These are phyloP conservation scores for Rotaria sp. DNA, from an alignment of 2,888 invertebrate species.

Conservation along the genomic window DNA sequence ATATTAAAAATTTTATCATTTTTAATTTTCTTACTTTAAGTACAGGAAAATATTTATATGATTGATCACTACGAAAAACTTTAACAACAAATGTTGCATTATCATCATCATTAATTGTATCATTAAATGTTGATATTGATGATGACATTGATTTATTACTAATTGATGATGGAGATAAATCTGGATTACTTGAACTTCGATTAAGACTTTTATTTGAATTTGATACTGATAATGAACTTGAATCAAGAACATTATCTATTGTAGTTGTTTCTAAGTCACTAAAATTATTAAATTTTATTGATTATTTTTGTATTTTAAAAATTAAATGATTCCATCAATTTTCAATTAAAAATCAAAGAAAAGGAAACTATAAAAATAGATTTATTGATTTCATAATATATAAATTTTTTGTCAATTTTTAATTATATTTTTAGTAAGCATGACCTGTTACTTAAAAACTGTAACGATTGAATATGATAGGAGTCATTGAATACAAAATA, in stretches of 20 bases:
- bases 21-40: conserved; percentile 62
- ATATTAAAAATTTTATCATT: neutral
- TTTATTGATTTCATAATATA: too few relatives aligned
- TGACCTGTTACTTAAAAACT: too few relatives aligned
- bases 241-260: neutral
- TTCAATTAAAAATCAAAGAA: too few relatives aligned
- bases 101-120: neutral
- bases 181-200: conserved; percentile 28
- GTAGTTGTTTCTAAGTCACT: neutral
- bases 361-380: too few relatives aligned
- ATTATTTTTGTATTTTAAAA: neutral
- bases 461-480: too few relatives aligned
- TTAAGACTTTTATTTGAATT: neutral
- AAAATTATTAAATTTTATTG: neutral
- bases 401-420: too few relatives aligned
- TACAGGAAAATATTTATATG: conserved; percentile 89
- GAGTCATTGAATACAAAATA: too few relatives aligned
- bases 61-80: conserved; percentile 82
- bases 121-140: neutral
- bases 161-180: neutral
- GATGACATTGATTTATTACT: neutral
- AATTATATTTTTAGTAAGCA: too few relatives aligned
- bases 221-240: neutral
- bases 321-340: too few relatives aligned
- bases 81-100: conserved; percentile 58